Evolutionary conservation across 1,140 invertebrate species (phyloP), one percentile per base, ranked within the genome.

Genomic region (Saccostrea glomerata): DNA sequence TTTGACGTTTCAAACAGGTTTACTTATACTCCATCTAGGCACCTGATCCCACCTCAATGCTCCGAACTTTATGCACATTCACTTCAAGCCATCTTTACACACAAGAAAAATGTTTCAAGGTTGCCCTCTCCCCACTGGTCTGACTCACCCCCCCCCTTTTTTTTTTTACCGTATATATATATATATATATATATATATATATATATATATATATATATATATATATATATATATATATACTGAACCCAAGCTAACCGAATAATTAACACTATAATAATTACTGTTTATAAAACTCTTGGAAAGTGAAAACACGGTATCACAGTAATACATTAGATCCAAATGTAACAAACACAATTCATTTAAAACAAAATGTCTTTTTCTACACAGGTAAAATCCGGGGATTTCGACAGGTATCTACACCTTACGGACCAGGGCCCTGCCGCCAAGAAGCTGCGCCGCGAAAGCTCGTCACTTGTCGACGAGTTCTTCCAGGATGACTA

Each of bases 401-500:
- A 92, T 17, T 90, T 91, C 55, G 92, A 92, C 20, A 91, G 91
- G 86, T 92, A 91, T 56, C 88, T 92, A 30, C 84, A 58, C 9
- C 84, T 56, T 6, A 58, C n/a, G 0, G 56, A 58, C 9, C 58
- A 36, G 30, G 87, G 73, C 20, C 84, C 77, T 20, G 73, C 47
- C 17, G 85, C 86, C 30, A 93, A 94, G 89, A 94, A 97, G 85
- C 95, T 96, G 5, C 95, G 97, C 17, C 95, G 97, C 20, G 96
- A 96, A 88, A 96, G 96, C 30, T 96, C 96, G 6, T 96, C 96
- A 11, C 95, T 96, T 89, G 96, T 97, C 90, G 97, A 97, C 94
- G 97, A 97, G 87, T 97, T 97, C 92, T 97, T 97, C 95, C 96
- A 96, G 83, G 94, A 92, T 56, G 91, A 91, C 70, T 30, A 13